A percentile compares a stretch with the other conserved stretches of the same genome.
These are phyloP conservation scores for Willowsia nigromaculata DNA, from an alignment of 2,888 invertebrate genomes.

Conservation along the genomic window DNA sequence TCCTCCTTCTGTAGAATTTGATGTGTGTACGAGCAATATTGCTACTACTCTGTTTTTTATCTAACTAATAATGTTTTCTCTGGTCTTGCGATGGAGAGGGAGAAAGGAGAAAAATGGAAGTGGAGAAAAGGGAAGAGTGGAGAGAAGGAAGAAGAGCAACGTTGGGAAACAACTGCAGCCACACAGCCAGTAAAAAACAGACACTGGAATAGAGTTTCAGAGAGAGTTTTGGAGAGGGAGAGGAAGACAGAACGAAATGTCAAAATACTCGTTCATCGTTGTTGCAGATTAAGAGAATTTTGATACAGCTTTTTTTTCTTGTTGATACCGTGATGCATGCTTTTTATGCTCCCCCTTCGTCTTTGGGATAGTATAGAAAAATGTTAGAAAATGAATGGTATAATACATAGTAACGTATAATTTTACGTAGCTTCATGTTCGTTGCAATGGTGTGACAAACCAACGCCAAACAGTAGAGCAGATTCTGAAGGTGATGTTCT, in stretches of 20 bases:
- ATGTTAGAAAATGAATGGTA: too few relatives aligned
- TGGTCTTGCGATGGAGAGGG: not conserved
- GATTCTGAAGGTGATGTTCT: too few relatives aligned
- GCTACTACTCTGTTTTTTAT: not conserved
- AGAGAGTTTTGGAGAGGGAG: too few relatives aligned
- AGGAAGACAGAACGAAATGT: not conserved
- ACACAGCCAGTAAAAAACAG: not conserved
- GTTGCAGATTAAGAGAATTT: not conserved
- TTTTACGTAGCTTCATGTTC: too few relatives aligned
- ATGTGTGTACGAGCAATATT: conserved; percentile 8
- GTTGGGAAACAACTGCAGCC: not conserved
- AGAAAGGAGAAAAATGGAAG: not conserved
- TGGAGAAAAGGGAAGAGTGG: not conserved
- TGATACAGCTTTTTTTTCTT: conserved; percentile 10
- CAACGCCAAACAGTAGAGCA: too few relatives aligned
- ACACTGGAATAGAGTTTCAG: not conserved
- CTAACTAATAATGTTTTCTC: not conserved
- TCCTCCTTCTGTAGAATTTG: not conserved
- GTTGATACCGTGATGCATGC: not conserved
- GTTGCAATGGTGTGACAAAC: too few relatives aligned
- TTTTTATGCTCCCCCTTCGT: not conserved
- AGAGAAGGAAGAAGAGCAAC: not conserved
- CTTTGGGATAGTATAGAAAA: not conserved
- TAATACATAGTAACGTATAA: not conserved
- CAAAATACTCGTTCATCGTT: not conserved